A percentile compares a stretch with the other conserved stretches of the same genome.
phyloP scores from a whole-genome alignment of 2,113 vertebrate genomes.

The Pagrus major region DNA sequence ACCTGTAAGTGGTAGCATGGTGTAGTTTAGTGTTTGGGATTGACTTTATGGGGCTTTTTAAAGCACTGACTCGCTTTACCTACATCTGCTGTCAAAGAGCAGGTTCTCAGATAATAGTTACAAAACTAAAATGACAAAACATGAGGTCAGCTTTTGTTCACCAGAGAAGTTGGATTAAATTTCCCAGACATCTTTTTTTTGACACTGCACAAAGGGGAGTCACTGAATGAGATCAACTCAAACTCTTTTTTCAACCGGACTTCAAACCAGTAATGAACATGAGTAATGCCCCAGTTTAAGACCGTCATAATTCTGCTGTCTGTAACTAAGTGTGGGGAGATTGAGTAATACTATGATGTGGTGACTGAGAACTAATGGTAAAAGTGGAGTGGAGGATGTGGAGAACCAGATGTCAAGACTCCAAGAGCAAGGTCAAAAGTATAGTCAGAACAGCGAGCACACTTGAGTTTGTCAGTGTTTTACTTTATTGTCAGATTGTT shows the following conservation, averaged over 20 bases:
- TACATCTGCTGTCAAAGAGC: background rate
- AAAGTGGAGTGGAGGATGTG: conserved; percentile 20
- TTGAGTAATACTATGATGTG: conserved; percentile 66
- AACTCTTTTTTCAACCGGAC: conserved; percentile 15
- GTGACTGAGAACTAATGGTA: conserved; percentile 36
- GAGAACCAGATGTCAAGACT: conserved; percentile 16
- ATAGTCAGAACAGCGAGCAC: background rate
- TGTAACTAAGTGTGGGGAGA: conserved; percentile 47
- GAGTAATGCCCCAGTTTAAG: conserved; percentile 66
- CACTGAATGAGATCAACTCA: conserved; percentile 21
- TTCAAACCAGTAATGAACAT: conserved; percentile 58
- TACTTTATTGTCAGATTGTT: background rate
- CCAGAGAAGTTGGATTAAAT: conserved; percentile 9
- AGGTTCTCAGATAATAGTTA: background rate
- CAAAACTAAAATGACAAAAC: conserved; percentile 11
- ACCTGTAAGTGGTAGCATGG: background rate
- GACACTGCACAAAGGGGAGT: conserved; percentile 27
- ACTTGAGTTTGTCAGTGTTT: background rate
- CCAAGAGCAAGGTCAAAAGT: background rate
- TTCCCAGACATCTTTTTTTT: conserved; percentile 29
- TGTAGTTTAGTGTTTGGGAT: background rate
- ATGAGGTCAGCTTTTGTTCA: conserved; percentile 42
- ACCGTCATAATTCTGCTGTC: conserved; percentile 49
- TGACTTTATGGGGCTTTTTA: background rate
- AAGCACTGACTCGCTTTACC: background rate